Evolutionary conservation across 2,797 vertebrate species (phyloP), one percentile per base, ranked within the genome.

Genomic region (Poeciliopsis infans): DNA sequence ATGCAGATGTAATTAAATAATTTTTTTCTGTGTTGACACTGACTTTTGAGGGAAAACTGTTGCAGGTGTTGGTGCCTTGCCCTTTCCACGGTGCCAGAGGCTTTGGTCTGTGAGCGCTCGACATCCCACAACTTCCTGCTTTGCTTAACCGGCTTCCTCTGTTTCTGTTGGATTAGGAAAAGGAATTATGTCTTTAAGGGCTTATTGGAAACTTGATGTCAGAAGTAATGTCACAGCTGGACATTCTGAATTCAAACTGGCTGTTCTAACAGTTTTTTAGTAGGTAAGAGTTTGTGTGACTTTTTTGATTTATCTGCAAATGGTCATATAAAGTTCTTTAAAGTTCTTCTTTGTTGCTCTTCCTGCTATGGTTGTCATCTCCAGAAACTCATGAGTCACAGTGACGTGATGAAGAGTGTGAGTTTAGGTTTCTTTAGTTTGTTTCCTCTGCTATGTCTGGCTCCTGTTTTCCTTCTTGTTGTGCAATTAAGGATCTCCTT

Each of bases 101-200:
- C 80, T 81, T 71, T 61, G 31, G 77, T 80, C 46, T 77, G 83
- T 84, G 78, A 70, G 81, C 39, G 70, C 77, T 81, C 80, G 72
- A 83, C 84, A 76, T 64, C 49, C 33, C 28, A 41, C 81, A 90
- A 85, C 87, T 91, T 93, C 90, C 90, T 89, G 75, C 93, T 92
- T 94, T 93, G 92, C 84, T 94, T 85, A 93, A 83, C 75, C 49
- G 0, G 81, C 90, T 93, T 92, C 92, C 91, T 93, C 77, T 7
- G n/a, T 72, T 72, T 85, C 76, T 87, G 73, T 92, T 89, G 90
- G 76, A 89, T 88, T 79, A 0, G 91, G 87, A 91, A 91, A 89
- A 73, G 85, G 76, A 85, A 59, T 73, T 69, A 85, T 89, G 86
- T 77, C 79, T 81, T 87, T 82, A 70, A 85, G 66, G 83, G 85